Base-by-base conservation (phyloP, 2,113 vertebrate species). In the Rousettus leschenaultii region DNA sequence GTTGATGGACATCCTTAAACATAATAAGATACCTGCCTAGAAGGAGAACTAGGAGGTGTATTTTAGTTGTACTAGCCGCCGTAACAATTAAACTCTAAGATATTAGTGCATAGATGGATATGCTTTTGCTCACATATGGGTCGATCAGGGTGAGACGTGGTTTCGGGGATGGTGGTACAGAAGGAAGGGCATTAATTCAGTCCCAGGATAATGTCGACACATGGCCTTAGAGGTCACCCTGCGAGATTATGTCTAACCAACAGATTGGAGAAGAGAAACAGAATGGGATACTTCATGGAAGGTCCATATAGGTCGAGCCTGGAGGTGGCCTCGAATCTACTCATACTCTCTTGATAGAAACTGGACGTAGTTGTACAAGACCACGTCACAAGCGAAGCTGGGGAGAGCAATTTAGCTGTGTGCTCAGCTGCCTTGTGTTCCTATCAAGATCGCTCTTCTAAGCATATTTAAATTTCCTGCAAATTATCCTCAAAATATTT, bases 401-500 rank as follows among this genome's bases (percentile, higher is more conserved):
- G 22, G 53, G 24, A 79, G 65, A 9, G 43, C 3, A n/a, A 8
- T 21, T 78, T 35, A 78, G 26, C 33, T 45, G 7, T 74, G 26
- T 43, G 43, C 7, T 38, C 18, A 48, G 45, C 0, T 12, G 11
- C n/a, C 24, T 73, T 51, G 12, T 82, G 6, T 51, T 77, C 30
- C 21, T 45, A 35, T 66, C 55, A 89, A 24, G 45, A 28, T 79
- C 16, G 83, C 19, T 63, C 3, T 71, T 84, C 18, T 59, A 57
- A 88, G 7, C 30, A 85, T 71, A 57, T 78, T 95, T 71, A 73
- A 59, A 53, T 53, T 45, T 88, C 59, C 86, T 77, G 51, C n/a
- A 40, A 93, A 59, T 88, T 94, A 55, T 61, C 30, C 30, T 93
- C n/a, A 48, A 61, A 55, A 33, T 26, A 30, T 12, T 73, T 82